Conservation (phyloP, 2,888 invertebrate genomes). For the Xanthorhoe designata region DNA sequence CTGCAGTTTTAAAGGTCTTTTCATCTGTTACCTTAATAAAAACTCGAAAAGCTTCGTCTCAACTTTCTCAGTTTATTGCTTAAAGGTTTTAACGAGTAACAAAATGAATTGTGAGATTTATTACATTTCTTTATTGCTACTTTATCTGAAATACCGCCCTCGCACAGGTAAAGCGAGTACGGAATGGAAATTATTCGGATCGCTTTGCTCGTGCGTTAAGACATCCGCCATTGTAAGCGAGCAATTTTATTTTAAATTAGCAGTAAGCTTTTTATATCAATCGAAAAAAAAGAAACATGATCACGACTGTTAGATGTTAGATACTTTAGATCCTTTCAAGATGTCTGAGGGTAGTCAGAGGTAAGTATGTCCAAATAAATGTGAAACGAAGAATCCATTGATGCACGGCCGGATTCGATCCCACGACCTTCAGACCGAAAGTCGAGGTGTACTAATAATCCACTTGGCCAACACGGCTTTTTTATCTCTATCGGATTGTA, state of each 20-base stretch:
- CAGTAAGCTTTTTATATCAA: not conserved
- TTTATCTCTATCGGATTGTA: too few relatives aligned
- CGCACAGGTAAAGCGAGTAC: not conserved
- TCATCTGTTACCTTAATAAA: slow-evolving; percentile 20
- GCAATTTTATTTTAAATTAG: not conserved
- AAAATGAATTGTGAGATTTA: slow-evolving; percentile 22
- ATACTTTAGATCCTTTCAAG: too few relatives aligned
- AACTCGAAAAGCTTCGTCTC: slow-evolving; percentile 11
- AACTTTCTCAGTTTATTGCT: slow-evolving; percentile 25
- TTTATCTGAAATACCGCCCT: not conserved
- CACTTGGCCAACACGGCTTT: too few relatives aligned
- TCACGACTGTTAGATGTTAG: too few relatives aligned
- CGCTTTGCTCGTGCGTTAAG: not conserved
- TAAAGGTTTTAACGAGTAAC: slow-evolving; percentile 24
- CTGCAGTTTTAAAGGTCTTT: slow-evolving; percentile 8
- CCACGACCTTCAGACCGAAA: too few relatives aligned
- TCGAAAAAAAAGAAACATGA: too few relatives aligned
- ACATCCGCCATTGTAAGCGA: not conserved
- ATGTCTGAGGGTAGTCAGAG: too few relatives aligned
- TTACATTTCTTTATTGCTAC: slow-evolving; percentile 6
- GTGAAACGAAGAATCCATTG: too few relatives aligned
- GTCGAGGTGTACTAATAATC: too few relatives aligned
- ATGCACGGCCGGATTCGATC: too few relatives aligned
- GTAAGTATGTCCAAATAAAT: too few relatives aligned
- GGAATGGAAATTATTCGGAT: not conserved